Percentiles rank a stretch among this genome's conserved stretches.
Evolutionary conservation across 2,888 invertebrate genomes (phyloP).

Genomic region (Xanthia icteritia): DNA sequence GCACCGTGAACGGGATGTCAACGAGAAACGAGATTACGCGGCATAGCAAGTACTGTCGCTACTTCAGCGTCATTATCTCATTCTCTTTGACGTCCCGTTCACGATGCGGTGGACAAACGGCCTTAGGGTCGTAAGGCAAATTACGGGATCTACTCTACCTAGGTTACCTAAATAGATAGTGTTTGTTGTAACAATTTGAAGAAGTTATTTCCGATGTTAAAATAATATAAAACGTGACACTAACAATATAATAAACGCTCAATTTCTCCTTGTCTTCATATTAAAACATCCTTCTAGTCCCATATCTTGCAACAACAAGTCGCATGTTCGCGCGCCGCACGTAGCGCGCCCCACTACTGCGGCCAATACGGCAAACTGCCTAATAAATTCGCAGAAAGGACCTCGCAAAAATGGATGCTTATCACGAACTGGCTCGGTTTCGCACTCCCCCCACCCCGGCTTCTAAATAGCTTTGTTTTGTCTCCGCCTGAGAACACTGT

Average conservation of each 20-base stretch:
- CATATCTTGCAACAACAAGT: slow-evolving; percentile 24
- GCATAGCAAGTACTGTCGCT: too few relatives aligned
- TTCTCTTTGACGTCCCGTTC: too few relatives aligned
- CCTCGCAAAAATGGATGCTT: slow-evolving; percentile 77
- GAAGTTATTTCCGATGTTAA: not conserved
- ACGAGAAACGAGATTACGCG: too few relatives aligned
- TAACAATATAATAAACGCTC: slow-evolving; percentile 2
- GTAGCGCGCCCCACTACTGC: slow-evolving; percentile 59
- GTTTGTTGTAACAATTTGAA: too few relatives aligned
- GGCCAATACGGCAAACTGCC: slow-evolving; percentile 74
- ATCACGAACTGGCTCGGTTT: slow-evolving; percentile 74
- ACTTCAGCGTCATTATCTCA: too few relatives aligned
- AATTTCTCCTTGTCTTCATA: slow-evolving; percentile 3
- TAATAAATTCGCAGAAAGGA: slow-evolving; percentile 75
- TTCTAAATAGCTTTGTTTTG: slow-evolving; percentile 76
- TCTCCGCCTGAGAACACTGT: slow-evolving; percentile 52
- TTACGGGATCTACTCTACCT: not conserved
- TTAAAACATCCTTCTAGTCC: slow-evolving; percentile 3
- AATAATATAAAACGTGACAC: slow-evolving; percentile 6
- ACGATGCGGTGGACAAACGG: too few relatives aligned
- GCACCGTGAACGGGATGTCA: too few relatives aligned
- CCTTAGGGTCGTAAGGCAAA: not conserved
- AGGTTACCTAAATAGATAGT: too few relatives aligned
- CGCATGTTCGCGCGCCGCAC: slow-evolving; percentile 26
- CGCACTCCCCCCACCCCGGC: slow-evolving; percentile 27